A percentile compares a stretch with the other conserved stretches of the same genome.
Conservation (phyloP, 2,888 invertebrate genomes). For the Drosophila emarginata region DNA sequence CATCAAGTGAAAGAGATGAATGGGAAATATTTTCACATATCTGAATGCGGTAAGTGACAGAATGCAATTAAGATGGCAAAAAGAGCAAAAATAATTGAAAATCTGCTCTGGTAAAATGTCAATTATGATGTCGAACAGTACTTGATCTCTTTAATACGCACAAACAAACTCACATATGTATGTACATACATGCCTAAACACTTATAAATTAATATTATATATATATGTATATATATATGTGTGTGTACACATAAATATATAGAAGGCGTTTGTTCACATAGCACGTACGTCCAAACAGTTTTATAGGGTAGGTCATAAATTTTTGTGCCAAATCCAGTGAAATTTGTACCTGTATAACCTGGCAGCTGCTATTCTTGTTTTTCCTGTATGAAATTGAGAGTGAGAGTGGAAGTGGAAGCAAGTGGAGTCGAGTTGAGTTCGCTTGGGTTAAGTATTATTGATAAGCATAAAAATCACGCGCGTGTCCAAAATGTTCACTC, state of each 20-base stretch:
- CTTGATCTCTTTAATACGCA: constrained; percentile 26
- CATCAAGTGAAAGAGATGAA: neutral
- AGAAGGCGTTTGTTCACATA: constrained; percentile 15
- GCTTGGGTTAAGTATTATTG: constrained; percentile 63
- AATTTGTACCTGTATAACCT: constrained; percentile 65
- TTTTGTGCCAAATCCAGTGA: constrained; percentile 58
- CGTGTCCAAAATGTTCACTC: constrained; percentile 66
- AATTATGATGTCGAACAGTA: constrained; percentile 11
- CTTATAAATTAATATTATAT: neutral
- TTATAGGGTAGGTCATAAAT: constrained; percentile 64
- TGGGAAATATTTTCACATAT: constrained; percentile 16
- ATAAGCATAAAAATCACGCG: constrained; percentile 69
- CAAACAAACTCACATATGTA: neutral
- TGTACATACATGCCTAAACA: no score
- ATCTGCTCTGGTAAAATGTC: constrained; percentile 18
- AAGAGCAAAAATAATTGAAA: constrained; percentile 19
- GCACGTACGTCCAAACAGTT: constrained; percentile 66
- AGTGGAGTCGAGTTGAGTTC: no score
- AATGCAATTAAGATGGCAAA: constrained; percentile 44
- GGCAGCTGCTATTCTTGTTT: neutral
- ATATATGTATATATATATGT: neutral
- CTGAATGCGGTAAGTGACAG: constrained; percentile 28
- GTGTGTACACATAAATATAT: constrained; percentile 3
- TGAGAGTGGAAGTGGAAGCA: no score
- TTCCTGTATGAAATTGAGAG: neutral